Conservation (phyloP, 2,113 vertebrate species). For the Heptranchias perlo region DNA sequence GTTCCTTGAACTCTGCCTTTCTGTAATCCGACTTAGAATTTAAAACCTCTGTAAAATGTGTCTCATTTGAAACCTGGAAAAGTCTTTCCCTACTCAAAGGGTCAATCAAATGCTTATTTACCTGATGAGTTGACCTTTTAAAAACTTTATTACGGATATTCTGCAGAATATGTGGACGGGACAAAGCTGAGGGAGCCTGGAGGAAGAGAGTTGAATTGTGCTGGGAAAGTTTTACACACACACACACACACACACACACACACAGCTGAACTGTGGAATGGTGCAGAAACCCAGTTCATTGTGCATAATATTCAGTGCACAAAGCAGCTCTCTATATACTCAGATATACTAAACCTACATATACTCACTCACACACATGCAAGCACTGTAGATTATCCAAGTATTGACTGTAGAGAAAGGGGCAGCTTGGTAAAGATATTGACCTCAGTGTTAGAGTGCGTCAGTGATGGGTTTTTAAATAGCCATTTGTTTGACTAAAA, state of each 20-base stretch:
- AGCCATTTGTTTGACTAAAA: neutral
- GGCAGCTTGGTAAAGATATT: neutral
- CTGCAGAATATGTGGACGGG: neutral
- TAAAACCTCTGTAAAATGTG: neutral
- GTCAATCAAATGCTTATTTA: conserved; percentile 8
- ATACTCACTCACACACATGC: neutral
- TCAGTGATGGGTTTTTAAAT: neutral
- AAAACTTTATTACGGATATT: neutral
- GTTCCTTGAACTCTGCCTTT: neutral
- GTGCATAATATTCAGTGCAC: neutral
- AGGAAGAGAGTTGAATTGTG: neutral
- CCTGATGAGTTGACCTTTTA: neutral
- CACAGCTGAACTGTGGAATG: neutral
- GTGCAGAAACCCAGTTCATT: neutral
- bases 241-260: neutral
- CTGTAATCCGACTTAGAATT: neutral
- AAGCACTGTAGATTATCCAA: neutral
- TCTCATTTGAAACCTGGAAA: neutral
- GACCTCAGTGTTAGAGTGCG: neutral
- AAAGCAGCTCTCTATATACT: neutral
- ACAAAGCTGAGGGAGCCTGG: neutral
- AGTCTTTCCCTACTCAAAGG: neutral
- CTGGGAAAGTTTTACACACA: neutral
- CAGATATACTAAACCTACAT: neutral
- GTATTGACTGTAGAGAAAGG: neutral